Base-by-base conservation (phyloP, 2,113 vertebrate genomes). In the Hyperopisus bebe region DNA sequence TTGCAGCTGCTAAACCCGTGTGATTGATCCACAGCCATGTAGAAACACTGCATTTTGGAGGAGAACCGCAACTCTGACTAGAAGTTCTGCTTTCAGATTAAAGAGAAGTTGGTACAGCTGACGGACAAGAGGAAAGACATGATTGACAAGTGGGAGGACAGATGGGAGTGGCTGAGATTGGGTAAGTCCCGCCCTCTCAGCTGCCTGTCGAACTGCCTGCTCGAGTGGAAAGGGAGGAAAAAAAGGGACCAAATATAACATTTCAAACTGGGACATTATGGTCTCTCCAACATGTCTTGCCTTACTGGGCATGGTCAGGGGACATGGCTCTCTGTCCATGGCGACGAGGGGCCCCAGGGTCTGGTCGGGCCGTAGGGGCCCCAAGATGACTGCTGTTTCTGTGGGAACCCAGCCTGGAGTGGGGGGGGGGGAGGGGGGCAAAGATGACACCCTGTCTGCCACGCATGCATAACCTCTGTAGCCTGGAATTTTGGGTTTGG, bases 121-220 rank as follows among this genome's bases (percentile, higher is more conserved):
- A 99, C 98, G 0, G 98, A 99, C 92, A 98, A 99, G 94, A 98
- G 98, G 95, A 99, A 99, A 97, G 97, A 99, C 91, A 99, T 99
- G 98, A 98, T 99, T 93, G 98, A 98, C 95, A 99, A 99, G 90
- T 99, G 98, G 98, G 98, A 99, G 95, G 98, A 99, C 94, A 95
- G 98, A 92, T 98, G 98, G 98, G 98, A 99, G 91, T 99, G 98
- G 98, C 96, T 99, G n/a, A 97, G 98, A 95, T 95, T 99, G 95
- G 98, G 98, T 99, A 97, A 98, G 47, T 80, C 42, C 44, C 74
- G 15, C 35, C 31, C 35, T 42, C 35, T 35, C 2, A 13, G 27
- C 35, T 6, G 13, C 51, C 80, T 21, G 66, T 10, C 88, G 21
- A 21, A 53, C 70, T 74, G 31, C 3, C 35, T 39, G 15, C 35